Percentiles rank a stretch among this genome's conserved stretches.
Conservation (phyloP, 2,888 invertebrate species). For the Eupeodes latifasciatus region DNA sequence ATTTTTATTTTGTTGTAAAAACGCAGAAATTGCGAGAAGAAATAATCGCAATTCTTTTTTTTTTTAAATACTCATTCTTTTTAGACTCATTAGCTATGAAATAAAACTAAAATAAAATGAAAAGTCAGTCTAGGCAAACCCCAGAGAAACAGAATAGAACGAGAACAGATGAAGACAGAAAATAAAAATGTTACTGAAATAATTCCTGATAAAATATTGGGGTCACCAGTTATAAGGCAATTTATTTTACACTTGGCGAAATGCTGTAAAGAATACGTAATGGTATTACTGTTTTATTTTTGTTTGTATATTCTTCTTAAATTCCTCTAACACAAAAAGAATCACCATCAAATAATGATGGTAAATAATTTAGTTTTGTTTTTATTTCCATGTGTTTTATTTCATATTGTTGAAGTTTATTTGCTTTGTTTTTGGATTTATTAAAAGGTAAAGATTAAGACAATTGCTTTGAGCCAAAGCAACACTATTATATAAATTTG, state of each 20-base stretch:
- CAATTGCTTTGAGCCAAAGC: neutral
- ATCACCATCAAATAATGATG: slow-evolving; percentile 54
- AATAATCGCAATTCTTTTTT: slow-evolving; percentile 18
- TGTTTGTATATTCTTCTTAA: neutral
- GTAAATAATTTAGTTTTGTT: neutral
- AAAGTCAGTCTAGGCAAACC: neutral
- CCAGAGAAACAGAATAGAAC: slow-evolving; percentile 31
- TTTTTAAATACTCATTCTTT: slow-evolving; percentile 46
- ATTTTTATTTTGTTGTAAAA: slow-evolving; percentile 30
- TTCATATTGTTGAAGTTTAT: neutral
- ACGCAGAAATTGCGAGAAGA: slow-evolving; percentile 14
- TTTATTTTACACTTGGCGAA: slow-evolving; percentile 71
- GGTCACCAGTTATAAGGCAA: slow-evolving; percentile 74
- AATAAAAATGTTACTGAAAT: slow-evolving; percentile 57
- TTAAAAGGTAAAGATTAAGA: neutral
- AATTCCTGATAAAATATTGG: slow-evolving; percentile 56
- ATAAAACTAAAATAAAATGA: neutral
- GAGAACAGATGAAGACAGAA: slow-evolving; percentile 16
- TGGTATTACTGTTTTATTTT: slow-evolving; percentile 55
- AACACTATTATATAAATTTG: neutral
- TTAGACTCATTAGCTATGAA: slow-evolving; percentile 70
- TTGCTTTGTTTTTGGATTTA: neutral
- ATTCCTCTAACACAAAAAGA: slow-evolving; percentile 40
- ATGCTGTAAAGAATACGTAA: slow-evolving; percentile 65
- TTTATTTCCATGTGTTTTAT: neutral